These are phyloP conservation scores for Ataeniobius toweri DNA, from an alignment of 2,797 vertebrate genomes.

Conservation along the genomic window DNA sequence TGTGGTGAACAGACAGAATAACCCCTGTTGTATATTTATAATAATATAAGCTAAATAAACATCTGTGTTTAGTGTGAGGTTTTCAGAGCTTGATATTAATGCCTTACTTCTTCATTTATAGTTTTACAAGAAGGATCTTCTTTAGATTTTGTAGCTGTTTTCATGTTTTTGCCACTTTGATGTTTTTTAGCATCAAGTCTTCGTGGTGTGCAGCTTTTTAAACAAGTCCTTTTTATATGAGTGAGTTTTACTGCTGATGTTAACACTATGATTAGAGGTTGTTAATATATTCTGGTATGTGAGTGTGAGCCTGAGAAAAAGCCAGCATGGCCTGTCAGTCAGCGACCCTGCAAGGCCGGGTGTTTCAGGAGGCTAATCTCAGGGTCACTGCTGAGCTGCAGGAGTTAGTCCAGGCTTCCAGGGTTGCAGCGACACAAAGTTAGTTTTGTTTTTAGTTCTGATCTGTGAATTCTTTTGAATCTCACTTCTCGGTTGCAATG, in stretches of 20 bases:
- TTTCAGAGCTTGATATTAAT: no score
- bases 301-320: conserved; percentile 8
- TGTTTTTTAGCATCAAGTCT: background rate
- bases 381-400: conserved; percentile 32
- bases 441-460: background rate
- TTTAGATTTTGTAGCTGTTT: background rate
- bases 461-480: background rate
- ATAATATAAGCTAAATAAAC: background rate
- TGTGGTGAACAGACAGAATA: background rate
- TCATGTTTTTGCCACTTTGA: background rate
- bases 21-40: background rate
- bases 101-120: background rate
- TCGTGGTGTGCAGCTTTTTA: background rate
- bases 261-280: background rate
- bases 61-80: background rate
- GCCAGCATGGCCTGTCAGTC: conserved; percentile 3
- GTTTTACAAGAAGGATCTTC: background rate
- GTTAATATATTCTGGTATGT: background rate
- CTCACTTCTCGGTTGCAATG: background rate
- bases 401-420: background rate
- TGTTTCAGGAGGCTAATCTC: conserved; percentile 35
- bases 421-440: background rate
- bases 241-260: background rate
- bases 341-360: conserved; percentile 18
- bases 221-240: background rate